These are phyloP conservation scores for Diplosoma virens DNA, from an alignment of 23 tunicate species.

Conservation along the genomic window DNA sequence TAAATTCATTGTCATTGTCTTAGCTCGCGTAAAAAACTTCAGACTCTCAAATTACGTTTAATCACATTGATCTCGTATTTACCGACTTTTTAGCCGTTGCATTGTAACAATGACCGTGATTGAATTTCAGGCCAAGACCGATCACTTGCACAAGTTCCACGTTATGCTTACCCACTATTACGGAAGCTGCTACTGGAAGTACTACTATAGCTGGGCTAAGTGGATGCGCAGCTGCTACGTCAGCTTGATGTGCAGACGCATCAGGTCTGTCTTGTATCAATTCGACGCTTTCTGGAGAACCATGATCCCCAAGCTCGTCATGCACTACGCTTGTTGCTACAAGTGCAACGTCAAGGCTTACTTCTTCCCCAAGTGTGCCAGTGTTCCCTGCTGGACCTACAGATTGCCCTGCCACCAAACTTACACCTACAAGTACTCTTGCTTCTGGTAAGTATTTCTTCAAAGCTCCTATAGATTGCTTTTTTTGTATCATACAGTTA, in stretches of 20 bases:
- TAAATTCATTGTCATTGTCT: too few species aligned
- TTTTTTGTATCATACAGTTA: too few species aligned
- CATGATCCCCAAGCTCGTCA: slow-evolving; percentile 29
- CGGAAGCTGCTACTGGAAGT: slow-evolving; percentile 38
- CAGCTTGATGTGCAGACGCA: background rate
- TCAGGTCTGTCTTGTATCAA: slow-evolving; percentile 6
- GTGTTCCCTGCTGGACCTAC: slow-evolving; percentile 27
- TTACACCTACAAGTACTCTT: slow-evolving; percentile 34
- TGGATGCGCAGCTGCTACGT: slow-evolving; percentile 26
- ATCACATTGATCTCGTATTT: too few species aligned
- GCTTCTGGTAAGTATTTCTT: slow-evolving; percentile 35
- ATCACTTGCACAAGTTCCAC: slow-evolving; percentile 33
- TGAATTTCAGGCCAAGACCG: slow-evolving; percentile 25
- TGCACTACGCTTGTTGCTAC: slow-evolving; percentile 41
- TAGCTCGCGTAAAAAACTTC: too few species aligned
- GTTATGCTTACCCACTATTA: slow-evolving; percentile 20
- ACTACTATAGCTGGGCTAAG: background rate
- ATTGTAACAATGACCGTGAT: too few species aligned
- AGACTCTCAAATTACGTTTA: too few species aligned
- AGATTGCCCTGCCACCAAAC: slow-evolving; percentile 7
- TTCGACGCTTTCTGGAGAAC: slow-evolving; percentile 38
- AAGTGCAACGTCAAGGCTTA: slow-evolving; percentile 17
- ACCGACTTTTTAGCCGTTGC: too few species aligned
- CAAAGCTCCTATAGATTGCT: too few species aligned
- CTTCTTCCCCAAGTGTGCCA: slow-evolving; percentile 21